phyloP scores from a whole-genome alignment of 2,888 invertebrate species.

The Thecocarcelia acutangulata region DNA sequence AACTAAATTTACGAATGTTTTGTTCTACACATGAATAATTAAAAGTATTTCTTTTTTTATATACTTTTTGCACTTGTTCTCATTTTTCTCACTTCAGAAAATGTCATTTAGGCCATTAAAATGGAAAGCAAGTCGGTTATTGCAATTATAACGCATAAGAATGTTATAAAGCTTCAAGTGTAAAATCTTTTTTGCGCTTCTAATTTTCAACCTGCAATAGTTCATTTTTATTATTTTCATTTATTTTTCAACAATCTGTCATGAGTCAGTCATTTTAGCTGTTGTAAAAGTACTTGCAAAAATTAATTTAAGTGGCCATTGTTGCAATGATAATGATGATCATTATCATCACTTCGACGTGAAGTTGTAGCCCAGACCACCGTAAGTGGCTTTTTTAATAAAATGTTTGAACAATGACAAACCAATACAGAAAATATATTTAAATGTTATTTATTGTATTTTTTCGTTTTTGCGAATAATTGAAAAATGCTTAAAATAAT shows the following conservation, averaged over 20 bases:
- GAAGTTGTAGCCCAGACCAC: slow-evolving; percentile 4
- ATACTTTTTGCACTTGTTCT: no score
- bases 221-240: not conserved
- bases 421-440: slow-evolving; percentile 4
- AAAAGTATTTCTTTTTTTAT: no score
- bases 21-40: no score
- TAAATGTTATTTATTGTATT: slow-evolving; percentile 28
- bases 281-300: slow-evolving; percentile 14
- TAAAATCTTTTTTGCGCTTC: not conserved
- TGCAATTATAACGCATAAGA: slow-evolving; percentile 11
- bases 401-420: slow-evolving; percentile 35
- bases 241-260: not conserved
- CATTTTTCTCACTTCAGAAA: not conserved
- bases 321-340: slow-evolving; percentile 37
- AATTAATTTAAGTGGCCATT: slow-evolving; percentile 36
- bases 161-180: slow-evolving; percentile 6
- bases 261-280: slow-evolving; percentile 28
- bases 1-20: no score
- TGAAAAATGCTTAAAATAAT: slow-evolving; percentile 22
- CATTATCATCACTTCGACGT: slow-evolving; percentile 37
- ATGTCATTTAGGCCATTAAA: slow-evolving; percentile 7
- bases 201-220: not conserved
- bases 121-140: not conserved
- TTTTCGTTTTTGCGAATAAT: slow-evolving; percentile 17
- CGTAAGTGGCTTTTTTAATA: slow-evolving; percentile 42